phyloP scores from a whole-genome alignment of 2,797 vertebrate species.

The Crocidura indochinensis region DNA sequence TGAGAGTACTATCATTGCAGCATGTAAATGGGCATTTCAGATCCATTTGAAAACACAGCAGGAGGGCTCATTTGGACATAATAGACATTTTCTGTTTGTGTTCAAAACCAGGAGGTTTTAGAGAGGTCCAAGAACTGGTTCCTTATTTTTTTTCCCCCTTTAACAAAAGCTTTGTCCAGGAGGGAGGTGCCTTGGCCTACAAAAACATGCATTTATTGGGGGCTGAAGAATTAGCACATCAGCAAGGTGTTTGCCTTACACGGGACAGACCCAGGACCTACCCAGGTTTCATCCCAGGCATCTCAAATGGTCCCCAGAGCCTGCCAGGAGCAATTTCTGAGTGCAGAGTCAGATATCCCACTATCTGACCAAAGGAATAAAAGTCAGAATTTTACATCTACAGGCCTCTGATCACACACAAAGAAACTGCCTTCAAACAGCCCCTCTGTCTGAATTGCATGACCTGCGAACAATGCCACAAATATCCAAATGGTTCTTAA shows the following conservation, averaged over 20 bases:
- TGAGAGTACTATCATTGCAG: constrained; percentile 48
- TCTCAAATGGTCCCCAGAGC: too few relatives aligned
- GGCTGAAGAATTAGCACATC: too few relatives aligned
- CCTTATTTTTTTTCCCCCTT: neutral
- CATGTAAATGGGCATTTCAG: constrained; percentile 58
- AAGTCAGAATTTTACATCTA: neutral
- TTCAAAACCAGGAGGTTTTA: constrained; percentile 62
- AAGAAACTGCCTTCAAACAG: neutral
- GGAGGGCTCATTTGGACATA: constrained; percentile 67
- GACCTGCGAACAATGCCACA: too few relatives aligned
- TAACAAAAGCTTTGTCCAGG: neutral
- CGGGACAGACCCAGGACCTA: too few relatives aligned
- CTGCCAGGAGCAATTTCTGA: too few relatives aligned
- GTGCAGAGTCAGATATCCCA: neutral
- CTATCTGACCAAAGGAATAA: neutral
- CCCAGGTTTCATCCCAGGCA: too few relatives aligned
- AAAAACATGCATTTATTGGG: neutral
- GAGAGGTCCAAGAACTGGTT: neutral
- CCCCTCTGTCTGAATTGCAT: neutral
- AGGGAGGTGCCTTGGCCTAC: neutral
- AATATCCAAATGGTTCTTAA: too few relatives aligned
- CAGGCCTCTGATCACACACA: neutral
- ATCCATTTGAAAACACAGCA: constrained; percentile 69
- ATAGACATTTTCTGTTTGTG: constrained; percentile 64
- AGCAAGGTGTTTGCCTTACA: too few relatives aligned